Base-by-base conservation (phyloP, 2,888 invertebrate genomes). In the Scaptomyza flava region DNA sequence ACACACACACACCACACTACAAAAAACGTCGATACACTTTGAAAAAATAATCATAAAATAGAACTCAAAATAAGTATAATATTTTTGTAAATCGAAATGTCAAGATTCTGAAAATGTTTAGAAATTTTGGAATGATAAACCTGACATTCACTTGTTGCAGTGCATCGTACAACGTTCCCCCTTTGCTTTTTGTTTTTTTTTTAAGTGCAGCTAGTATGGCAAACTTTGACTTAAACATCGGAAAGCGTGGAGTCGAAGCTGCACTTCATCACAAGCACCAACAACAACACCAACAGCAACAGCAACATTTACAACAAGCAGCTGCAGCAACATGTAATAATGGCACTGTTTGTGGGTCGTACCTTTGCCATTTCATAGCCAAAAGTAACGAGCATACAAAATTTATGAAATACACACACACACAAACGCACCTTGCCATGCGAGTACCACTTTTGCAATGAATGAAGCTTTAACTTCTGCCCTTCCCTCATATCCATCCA, bases 361-460 rank as follows among this genome's bases (percentile, higher is more conserved):
- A 84, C 79, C 76, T 81, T 77, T 81, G 75, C 78, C 81, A 70
- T 77, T 73, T 74, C 71, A 68, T 71, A 74, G 78, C 80, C 74
- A 41, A 80, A 77, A 80, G 68, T 69, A 80, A 77, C 66, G 71
- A 74, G 81, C 67, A 65, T 68, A 65, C 64, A 68, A 71, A 74
- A 84, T 81, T 72, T 75, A 75, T 80, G 84, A 80, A 81, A 77
- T 75, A 62, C 64, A 63, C 60, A 53, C 62, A 47, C 51, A 59
- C 7, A 47, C 51, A 47, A 12, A 59, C 42, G 36, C 50, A 51
- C 9, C 60, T 68, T 27, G 58, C 12, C 57, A 72, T 27, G 66
- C 50, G 50, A 47, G 48, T 66, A 9, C 45, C 46, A 12, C 48
- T 58, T 58, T 47, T 52, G 68, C 47, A 48, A 43, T 58, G 62